Evolutionary conservation across 2,113 vertebrate genomes (phyloP).

Genomic region (Gracilinanus agilis): DNA sequence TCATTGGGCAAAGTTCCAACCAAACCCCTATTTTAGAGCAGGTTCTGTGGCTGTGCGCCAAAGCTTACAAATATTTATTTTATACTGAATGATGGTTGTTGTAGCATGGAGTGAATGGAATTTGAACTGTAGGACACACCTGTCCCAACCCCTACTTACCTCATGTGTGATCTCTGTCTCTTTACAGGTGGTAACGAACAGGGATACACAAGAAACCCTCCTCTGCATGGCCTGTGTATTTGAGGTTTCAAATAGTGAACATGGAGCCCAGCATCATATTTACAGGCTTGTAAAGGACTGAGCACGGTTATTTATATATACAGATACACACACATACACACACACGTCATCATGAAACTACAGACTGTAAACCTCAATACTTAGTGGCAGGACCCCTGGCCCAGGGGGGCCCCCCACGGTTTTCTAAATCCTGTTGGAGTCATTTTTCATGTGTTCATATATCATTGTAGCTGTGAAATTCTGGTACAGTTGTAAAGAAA

Average conservation of each 20-base stretch:
- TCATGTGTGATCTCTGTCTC: background rate
- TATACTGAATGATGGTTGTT: background rate
- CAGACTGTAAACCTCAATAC: conserved; percentile 95
- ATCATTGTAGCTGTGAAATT: conserved; percentile 97
- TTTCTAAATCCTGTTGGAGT: conserved; percentile 91
- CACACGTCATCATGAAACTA: conserved; percentile 81
- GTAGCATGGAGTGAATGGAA: background rate
- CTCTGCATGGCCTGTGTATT: conserved; percentile 99
- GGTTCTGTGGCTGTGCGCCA: background rate
- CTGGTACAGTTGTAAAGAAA: conserved; percentile 96
- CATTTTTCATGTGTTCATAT: conserved; percentile 92
- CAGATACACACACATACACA: conserved; percentile 77
- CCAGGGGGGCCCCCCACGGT: conserved; percentile 87
- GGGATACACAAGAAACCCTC: conserved; percentile 99
- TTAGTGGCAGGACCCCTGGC: conserved; percentile 95
- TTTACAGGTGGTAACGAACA: conserved; percentile 98
- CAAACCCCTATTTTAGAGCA: background rate
- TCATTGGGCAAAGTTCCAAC: background rate
- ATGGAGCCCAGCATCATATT: conserved; percentile 99
- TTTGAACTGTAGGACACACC: background rate
- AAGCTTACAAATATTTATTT: background rate
- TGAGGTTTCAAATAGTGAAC: conserved; percentile 99
- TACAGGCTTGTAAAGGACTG: conserved; percentile 99
- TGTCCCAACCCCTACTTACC: background rate
- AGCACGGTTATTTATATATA: conserved; percentile 89